Evolutionary conservation across 2,797 vertebrate species (phyloP).

Genomic region (Oceanodroma leucorhoa): DNA sequence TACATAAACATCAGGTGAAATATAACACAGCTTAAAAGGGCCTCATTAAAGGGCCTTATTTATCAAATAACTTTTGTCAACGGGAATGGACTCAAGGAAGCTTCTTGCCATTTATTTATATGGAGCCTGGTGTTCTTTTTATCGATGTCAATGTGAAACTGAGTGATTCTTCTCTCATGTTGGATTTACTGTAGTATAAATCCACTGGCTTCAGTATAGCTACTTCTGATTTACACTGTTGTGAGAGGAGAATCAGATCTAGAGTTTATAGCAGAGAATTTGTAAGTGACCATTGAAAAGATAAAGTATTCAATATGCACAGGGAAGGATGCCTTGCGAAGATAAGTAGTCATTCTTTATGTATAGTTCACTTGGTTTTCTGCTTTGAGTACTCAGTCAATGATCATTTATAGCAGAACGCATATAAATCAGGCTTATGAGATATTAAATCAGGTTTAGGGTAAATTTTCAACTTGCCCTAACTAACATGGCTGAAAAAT

Average conservation of each 20-base stretch:
- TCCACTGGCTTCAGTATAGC: neutral
- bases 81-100: neutral
- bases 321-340: neutral
- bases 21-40: neutral
- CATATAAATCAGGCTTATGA: neutral
- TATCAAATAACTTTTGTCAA: slow-evolving; percentile 3
- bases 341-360: neutral
- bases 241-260: neutral
- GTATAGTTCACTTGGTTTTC: neutral
- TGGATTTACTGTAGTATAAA: neutral
- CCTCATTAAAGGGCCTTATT: slow-evolving; percentile 17
- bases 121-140: neutral
- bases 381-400: neutral
- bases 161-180: neutral
- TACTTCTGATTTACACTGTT: neutral
- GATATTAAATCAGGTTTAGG: neutral
- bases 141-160: neutral
- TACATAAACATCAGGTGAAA: slow-evolving; percentile 27
- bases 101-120: slow-evolving; percentile 4
- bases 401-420: neutral
- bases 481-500: neutral
- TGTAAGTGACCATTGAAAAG: neutral
- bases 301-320: neutral
- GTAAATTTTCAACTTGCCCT: neutral
- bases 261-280: neutral